Percentiles rank a stretch among this genome's conserved stretches.
These are phyloP conservation scores for Malurus splendens DNA, from an alignment of 2,797 vertebrate species.

Conservation along the genomic window DNA sequence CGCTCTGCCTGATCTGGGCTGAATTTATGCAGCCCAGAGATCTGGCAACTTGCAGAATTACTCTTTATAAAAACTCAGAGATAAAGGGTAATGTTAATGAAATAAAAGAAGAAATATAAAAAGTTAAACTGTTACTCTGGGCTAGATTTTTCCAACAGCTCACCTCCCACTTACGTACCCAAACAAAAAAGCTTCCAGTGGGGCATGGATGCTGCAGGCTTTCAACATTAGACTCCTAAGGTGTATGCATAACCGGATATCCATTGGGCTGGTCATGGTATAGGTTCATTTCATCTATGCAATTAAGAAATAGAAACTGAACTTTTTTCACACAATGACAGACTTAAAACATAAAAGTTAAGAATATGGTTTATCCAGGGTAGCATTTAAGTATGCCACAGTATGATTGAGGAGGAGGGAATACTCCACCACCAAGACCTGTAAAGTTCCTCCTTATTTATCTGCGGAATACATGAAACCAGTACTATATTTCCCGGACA, in stretches of 20 bases:
- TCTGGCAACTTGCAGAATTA: not conserved
- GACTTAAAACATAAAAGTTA: not conserved
- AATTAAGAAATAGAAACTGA: not conserved
- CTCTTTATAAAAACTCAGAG: not conserved
- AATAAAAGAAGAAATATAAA: not conserved
- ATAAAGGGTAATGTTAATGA: not conserved
- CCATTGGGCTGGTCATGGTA: not conserved
- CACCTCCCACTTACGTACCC: not conserved
- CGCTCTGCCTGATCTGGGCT: not conserved
- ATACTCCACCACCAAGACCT: not conserved
- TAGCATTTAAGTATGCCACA: not conserved
- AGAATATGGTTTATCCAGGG: not conserved
- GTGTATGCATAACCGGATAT: not conserved
- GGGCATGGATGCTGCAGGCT: not conserved
- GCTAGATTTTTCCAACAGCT: not conserved
- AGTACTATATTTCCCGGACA: not conserved
- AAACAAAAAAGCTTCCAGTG: not conserved
- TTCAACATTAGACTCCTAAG: not conserved
- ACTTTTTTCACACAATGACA: not conserved
- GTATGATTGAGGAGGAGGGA: not conserved
- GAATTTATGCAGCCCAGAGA: not conserved
- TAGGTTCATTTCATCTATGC: not conserved
- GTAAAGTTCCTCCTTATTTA: not conserved
- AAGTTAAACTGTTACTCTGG: not conserved
- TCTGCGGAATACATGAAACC: not conserved